A percentile compares a stretch with the other conserved stretches of the same genome.
Conservation (phyloP, 1,140 invertebrate species). For the Aculops lycopersici region DNA sequence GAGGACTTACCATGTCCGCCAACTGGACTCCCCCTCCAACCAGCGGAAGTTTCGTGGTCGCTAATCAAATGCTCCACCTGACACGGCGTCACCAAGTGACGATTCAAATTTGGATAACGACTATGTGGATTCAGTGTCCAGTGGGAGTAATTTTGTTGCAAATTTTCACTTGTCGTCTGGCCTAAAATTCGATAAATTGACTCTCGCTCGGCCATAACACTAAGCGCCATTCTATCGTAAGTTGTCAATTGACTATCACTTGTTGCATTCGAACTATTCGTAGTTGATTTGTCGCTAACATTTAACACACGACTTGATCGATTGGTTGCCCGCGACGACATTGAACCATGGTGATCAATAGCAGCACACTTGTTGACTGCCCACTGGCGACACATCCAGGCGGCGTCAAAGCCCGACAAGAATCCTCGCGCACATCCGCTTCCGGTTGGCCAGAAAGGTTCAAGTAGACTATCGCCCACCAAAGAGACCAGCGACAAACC, state of each 20-base stretch:
- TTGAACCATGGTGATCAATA: constrained; percentile 1
- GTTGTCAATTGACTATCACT: too few relatives aligned
- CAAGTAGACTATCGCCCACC: constrained; percentile 9
- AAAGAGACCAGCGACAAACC: constrained; percentile 3
- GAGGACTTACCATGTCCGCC: too few relatives aligned
- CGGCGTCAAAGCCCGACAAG: constrained; percentile 68
- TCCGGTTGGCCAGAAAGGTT: constrained; percentile 71
- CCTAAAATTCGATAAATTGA: constrained; percentile 57
- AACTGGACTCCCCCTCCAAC: too few relatives aligned
- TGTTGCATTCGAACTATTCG: too few relatives aligned
- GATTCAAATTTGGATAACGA: constrained; percentile 21
- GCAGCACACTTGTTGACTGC: constrained; percentile 17
- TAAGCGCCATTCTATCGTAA: too few relatives aligned
- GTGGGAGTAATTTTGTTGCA: constrained; percentile 48
- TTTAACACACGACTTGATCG: too few relatives aligned
- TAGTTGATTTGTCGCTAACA: too few relatives aligned
- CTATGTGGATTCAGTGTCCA: constrained; percentile 64
- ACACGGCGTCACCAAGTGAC: constrained; percentile 27
- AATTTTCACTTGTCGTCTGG: constrained; percentile 82
- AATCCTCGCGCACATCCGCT: constrained; percentile 90
- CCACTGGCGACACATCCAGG: constrained; percentile 70
- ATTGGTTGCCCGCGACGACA: too few relatives aligned
- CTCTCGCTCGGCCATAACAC: constrained; percentile 63
- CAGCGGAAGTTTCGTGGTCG: too few relatives aligned
- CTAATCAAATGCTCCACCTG: constrained; percentile 22